Conservation (phyloP, 2,888 invertebrate genomes). For the Pseudoips prasinana region DNA sequence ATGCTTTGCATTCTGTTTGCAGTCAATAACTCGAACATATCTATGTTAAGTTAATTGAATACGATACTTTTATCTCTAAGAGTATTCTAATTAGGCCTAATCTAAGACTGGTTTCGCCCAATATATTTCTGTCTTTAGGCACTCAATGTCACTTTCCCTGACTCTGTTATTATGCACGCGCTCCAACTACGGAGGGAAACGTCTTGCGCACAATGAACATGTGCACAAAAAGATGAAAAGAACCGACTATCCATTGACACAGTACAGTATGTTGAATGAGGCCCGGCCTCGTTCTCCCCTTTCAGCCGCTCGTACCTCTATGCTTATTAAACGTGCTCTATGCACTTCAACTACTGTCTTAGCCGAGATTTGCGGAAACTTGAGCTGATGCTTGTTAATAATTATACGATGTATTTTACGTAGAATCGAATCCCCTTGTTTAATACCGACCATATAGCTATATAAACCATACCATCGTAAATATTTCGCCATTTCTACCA, state of each 20-base stretch:
- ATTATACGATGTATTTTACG: no score
- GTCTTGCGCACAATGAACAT: conserved; percentile 47
- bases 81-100: no score
- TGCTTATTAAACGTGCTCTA: conserved; percentile 47
- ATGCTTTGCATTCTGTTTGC: no score
- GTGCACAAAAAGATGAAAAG: conserved; percentile 62
- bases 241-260: conserved; percentile 61
- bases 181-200: conserved; percentile 33
- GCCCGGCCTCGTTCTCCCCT: conserved; percentile 64
- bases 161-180: conserved; percentile 29
- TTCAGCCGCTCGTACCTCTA: conserved; percentile 52
- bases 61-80: no score
- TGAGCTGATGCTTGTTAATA: conserved; percentile 17
- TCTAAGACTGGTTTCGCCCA: no score
- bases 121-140: not conserved
- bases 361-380: conserved; percentile 33
- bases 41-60: no score
- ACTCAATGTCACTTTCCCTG: conserved; percentile 26
- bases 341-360: conserved; percentile 37
- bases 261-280: conserved; percentile 64
- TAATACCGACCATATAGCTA: no score
- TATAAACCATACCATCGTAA: conserved; percentile 64
- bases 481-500: conserved; percentile 38
- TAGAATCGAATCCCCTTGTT: no score
- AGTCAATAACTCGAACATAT: no score